Conservation (phyloP, 2,888 invertebrate genomes). For the Melanostoma scalare region DNA sequence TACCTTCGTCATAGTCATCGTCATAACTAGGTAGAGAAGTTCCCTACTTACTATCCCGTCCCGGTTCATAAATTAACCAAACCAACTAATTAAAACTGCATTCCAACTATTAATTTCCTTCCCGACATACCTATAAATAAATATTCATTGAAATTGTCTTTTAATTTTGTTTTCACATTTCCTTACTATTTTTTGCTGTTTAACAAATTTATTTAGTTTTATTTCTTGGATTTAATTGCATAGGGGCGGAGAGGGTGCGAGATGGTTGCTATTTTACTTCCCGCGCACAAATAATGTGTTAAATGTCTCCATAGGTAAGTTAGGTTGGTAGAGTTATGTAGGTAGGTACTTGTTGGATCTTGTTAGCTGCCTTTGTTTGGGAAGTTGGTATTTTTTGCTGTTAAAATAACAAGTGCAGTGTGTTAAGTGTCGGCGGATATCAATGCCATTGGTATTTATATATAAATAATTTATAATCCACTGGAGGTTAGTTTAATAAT, state of each 20-base stretch:
- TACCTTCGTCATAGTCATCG: not conserved
- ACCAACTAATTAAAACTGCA: slow-evolving; percentile 68
- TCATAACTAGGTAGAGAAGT: not conserved
- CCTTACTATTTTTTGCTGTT: slow-evolving; percentile 19
- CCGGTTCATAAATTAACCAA: slow-evolving; percentile 61
- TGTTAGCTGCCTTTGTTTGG: slow-evolving; percentile 19
- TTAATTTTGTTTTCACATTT: slow-evolving; percentile 9
- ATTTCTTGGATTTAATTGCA: slow-evolving; percentile 30
- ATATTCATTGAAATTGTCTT: slow-evolving; percentile 40
- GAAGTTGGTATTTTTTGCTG: slow-evolving; percentile 7
- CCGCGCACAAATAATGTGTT: slow-evolving; percentile 38
- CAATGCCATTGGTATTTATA: slow-evolving; percentile 41
- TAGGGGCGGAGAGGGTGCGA: not conserved
- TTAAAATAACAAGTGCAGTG: slow-evolving; percentile 35
- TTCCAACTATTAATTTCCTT: slow-evolving; percentile 71
- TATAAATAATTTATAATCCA: slow-evolving; percentile 68
- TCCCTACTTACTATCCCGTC: slow-evolving; percentile 21
- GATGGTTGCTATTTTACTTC: slow-evolving; percentile 10
- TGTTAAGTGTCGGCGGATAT: slow-evolving; percentile 65
- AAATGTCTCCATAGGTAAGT: slow-evolving; percentile 9
- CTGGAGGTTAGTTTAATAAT: slow-evolving; percentile 39
- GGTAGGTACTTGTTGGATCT: not conserved
- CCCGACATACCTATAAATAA: slow-evolving; percentile 70
- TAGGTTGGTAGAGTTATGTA: not conserved
- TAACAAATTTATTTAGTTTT: slow-evolving; percentile 28